phyloP scores from a whole-genome alignment of 1,140 invertebrate species.

The Apis mellifera region Amel_HAv3.1 CM009942.2:5214501-5215000 shows the following conservation, averaged over 20 bases:
- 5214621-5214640: constrained; percentile 86
- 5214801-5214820: constrained; percentile 95
- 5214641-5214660: constrained; percentile 87
- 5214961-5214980: constrained; percentile 89
- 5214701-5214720: constrained; percentile 95
- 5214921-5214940: constrained; percentile 3
- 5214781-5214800: constrained; percentile 86
- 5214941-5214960: constrained; percentile 86
- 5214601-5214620: constrained; percentile 93
- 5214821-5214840: constrained; percentile 96
- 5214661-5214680: constrained; percentile 90
- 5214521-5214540: constrained; percentile 86
- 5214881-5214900: not conserved
- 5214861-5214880: constrained; percentile 85
- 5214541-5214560: constrained; percentile 88
- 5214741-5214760: constrained; percentile 88
- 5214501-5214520: constrained; percentile 85
- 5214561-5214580: constrained; percentile 90
- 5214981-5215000: constrained; percentile 90
- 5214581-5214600: constrained; percentile 91
- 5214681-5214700: constrained; percentile 94
- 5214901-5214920: not conserved
- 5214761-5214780: constrained; percentile 89
- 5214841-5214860: constrained; percentile 98
- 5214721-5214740: constrained; percentile 93